A percentile compares a stretch with the other conserved stretches of the same genome.
Evolutionary conservation across 2,888 invertebrate genomes (phyloP).

Genomic region (Arctia plantaginis): DNA sequence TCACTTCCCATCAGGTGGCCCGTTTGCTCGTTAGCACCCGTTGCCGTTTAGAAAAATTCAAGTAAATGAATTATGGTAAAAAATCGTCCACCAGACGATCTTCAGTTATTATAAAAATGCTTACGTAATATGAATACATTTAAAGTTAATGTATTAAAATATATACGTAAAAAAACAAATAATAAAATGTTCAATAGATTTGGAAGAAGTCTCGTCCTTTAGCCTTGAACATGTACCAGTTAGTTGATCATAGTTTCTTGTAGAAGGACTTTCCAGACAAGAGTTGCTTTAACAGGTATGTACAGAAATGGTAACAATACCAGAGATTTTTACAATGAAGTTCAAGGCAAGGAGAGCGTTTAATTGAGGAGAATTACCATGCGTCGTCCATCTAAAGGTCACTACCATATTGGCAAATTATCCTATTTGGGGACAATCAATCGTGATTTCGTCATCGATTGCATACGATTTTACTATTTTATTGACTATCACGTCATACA

Average conservation of each 20-base stretch:
- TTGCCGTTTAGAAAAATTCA: too few relatives aligned
- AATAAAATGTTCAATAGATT: not conserved
- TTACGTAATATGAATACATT: not conserved
- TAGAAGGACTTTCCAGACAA: conserved; percentile 6
- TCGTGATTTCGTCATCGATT: too few relatives aligned
- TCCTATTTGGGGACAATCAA: not conserved
- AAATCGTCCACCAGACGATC: not conserved
- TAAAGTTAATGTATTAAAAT: conserved; percentile 4
- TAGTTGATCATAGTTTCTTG: conserved; percentile 3
- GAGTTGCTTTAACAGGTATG: not conserved
- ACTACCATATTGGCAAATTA: not conserved
- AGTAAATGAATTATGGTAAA: not conserved
- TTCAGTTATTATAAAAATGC: not conserved
- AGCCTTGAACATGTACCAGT: conserved; percentile 8
- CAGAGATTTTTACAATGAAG: not conserved
- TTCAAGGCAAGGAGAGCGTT: not conserved
- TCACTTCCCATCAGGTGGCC: too few relatives aligned
- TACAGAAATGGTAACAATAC: not conserved
- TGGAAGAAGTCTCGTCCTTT: not conserved
- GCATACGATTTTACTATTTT: too few relatives aligned
- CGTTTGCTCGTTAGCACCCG: too few relatives aligned
- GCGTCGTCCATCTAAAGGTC: not conserved
- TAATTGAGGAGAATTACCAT: not conserved
- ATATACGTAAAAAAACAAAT: not conserved
- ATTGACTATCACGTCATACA: too few relatives aligned